Base-by-base conservation (phyloP, 2,888 invertebrate species). In the Eudasyphora cyanicolor region DNA sequence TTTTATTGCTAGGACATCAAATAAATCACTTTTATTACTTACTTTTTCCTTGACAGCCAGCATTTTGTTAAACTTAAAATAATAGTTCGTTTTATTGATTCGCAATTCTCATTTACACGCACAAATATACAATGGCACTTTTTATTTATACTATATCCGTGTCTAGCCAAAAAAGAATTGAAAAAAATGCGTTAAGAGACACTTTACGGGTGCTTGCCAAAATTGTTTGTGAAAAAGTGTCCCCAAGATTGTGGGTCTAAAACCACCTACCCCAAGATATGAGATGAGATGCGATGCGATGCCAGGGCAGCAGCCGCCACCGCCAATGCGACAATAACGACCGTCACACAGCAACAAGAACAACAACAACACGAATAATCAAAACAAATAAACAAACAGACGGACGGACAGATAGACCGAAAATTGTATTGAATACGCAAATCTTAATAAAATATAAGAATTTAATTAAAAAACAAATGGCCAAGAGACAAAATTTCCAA, bases 401-500 rank as follows among this genome's bases (percentile, higher is more conserved):
- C 38, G 35, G 27, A 38, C 35, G 42, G 35, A 57, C 21, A 29
- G 27, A 12, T n/a, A n/a, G n/a, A n/a, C n/a, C n/a, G n/a, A 70
- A 21, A 24, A 38, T 64, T 35, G 10, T 35, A 38, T 17, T 14
- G 21, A 42, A 45, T 69, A 81, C 42, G 84, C 79, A 84, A 81
- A 81, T 79, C 67, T 81, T 62, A 76, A 62, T 51, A 79, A 84
- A 76, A 70, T 71, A 71, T 67, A 60, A 71, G 27, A 83, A 84
- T 76, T 76, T 81, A 81, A 84, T 81, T 84, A 81, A 84, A n/a
- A 78, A 80, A 78, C 8, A 45, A n/a, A n/a, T n/a, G n/a, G n/a
- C 71, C 24, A 42, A 24, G 67, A 76, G 35, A 51, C 76, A 60
- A 49, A 64, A 38, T 84, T 67, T 76, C 69, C 29, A 73, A 73